Conservation (phyloP, 1,140 invertebrate species). For the Branchinecta lynchi region DNA sequence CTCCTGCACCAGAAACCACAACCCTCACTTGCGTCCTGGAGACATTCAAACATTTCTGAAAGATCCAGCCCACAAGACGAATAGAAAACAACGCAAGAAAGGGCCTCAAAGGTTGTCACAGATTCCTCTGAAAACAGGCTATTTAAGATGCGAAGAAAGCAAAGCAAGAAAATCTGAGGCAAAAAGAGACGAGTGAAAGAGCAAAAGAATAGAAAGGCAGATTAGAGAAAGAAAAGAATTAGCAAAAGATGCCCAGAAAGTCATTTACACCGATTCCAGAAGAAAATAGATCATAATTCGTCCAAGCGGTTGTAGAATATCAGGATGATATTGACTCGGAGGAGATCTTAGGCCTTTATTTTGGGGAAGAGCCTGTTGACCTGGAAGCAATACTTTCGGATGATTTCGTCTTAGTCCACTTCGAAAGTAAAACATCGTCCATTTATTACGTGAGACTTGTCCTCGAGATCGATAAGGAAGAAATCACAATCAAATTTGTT, state of each 20-base stretch:
- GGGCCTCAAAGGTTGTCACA: not conserved
- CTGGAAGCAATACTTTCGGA: constrained; percentile 8
- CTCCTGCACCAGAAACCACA: not conserved
- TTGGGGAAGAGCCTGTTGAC: constrained; percentile 4
- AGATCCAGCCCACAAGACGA: not conserved
- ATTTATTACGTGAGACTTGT: constrained; percentile 1
- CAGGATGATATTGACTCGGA: constrained; percentile 1
- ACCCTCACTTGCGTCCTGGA: not conserved
- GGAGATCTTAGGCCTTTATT: not conserved
- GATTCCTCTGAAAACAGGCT: not conserved
- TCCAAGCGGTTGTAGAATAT: not conserved
- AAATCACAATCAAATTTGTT: not conserved
- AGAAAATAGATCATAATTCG: not conserved
- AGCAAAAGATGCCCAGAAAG: not conserved
- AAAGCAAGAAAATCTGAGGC: not conserved
- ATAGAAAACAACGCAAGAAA: not conserved
- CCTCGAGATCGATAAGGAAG: not conserved
- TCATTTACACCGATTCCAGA: not conserved
- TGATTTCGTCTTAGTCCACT: not conserved
- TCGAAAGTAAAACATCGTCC: constrained; percentile 1
- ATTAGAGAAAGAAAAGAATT: constrained; percentile 6
- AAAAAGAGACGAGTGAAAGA: constrained; percentile 4
- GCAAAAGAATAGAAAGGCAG: not conserved
- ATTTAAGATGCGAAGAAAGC: not conserved
- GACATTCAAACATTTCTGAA: not conserved